These are phyloP conservation scores for Myotis davidii DNA, from an alignment of 2,113 vertebrate species.

Conservation along the genomic window DNA sequence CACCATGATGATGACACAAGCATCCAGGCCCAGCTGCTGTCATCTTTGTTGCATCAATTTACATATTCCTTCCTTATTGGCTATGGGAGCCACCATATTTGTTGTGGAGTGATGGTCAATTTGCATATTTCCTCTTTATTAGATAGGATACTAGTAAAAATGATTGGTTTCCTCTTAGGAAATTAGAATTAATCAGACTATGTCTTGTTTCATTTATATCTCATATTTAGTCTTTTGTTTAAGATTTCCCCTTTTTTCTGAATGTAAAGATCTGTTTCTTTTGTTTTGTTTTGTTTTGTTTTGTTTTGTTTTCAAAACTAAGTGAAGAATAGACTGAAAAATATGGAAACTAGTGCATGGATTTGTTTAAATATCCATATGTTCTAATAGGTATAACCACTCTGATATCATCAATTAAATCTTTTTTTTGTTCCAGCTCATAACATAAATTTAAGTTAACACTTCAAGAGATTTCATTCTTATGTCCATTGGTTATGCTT, in stretches of 20 bases:
- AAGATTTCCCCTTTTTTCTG: conserved; percentile 29
- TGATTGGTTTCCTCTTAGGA: conserved; percentile 31
- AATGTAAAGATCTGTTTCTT: neutral
- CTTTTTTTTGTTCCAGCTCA: neutral
- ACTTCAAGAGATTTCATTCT: neutral
- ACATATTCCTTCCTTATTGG: too few relatives aligned
- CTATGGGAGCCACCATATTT: too few relatives aligned
- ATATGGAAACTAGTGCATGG: neutral
- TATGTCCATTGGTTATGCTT: too few relatives aligned
- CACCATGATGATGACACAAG: too few relatives aligned
- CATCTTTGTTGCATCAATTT: too few relatives aligned
- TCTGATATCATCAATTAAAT: conserved; percentile 4
- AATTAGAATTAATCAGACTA: conserved; percentile 63
- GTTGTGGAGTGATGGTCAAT: too few relatives aligned
- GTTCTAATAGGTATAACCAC: neutral
- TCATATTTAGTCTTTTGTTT: conserved; percentile 39
- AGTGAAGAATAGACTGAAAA: neutral
- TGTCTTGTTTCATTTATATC: conserved; percentile 30
- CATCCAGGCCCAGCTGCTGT: too few relatives aligned
- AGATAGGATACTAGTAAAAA: neutral
- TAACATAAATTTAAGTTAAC: neutral
- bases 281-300: neutral
- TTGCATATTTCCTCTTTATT: too few relatives aligned
- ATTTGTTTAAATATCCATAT: neutral
- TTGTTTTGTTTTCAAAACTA: neutral